phyloP scores from a whole-genome alignment of 2,797 vertebrate genomes.

The Acanthis flammea region DNA sequence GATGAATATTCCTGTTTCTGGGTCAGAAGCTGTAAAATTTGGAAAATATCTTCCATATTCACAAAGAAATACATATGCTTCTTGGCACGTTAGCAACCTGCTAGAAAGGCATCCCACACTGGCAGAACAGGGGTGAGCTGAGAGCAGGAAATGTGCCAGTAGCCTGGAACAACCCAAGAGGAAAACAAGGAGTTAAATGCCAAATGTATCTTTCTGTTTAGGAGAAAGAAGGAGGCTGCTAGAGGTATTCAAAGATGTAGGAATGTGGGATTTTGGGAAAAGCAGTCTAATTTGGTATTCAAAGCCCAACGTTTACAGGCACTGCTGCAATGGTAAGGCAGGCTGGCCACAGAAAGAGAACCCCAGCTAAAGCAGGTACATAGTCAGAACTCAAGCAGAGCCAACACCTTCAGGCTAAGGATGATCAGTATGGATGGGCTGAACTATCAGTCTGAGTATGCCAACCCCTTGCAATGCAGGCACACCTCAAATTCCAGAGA shows the following conservation, averaged over 20 bases:
- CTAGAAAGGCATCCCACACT: conserved; percentile 46
- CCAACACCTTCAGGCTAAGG: not conserved
- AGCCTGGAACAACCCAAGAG: not conserved
- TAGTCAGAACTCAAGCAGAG: not conserved
- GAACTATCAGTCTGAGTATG: not conserved
- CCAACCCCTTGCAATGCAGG: not conserved
- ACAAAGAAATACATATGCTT: conserved; percentile 33
- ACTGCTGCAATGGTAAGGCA: not conserved
- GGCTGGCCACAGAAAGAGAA: not conserved
- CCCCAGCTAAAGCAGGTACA: not conserved
- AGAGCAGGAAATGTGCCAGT: conserved; percentile 6
- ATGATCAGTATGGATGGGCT: not conserved
- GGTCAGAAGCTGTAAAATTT: conserved; percentile 55
- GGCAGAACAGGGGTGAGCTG: conserved; percentile 42
- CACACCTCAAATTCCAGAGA: not conserved
- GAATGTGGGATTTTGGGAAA: not conserved
- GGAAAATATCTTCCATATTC: conserved; percentile 39
- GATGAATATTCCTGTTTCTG: conserved; percentile 55
- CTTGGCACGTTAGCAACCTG: conserved; percentile 22
- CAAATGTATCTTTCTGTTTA: not conserved
- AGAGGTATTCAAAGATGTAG: not conserved
- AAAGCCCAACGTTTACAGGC: not conserved
- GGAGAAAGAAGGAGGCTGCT: not conserved
- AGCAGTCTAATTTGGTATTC: not conserved
- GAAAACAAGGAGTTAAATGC: conserved; percentile 33